These are phyloP conservation scores for Microdon myrmicae DNA, from an alignment of 2,888 invertebrate species.

Conservation along the genomic window DNA sequence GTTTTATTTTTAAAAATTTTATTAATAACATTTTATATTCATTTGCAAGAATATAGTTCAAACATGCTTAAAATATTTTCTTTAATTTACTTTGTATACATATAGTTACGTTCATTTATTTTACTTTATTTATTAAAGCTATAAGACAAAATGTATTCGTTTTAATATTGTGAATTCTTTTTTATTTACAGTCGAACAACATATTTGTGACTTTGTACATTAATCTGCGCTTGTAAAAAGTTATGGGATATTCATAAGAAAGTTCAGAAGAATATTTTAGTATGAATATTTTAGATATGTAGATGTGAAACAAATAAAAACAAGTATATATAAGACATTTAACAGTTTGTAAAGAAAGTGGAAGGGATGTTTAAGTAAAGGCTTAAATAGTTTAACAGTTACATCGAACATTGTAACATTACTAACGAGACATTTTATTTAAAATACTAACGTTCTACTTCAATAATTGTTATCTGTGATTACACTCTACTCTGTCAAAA, in stretches of 20 bases:
- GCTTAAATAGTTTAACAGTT: too few species aligned
- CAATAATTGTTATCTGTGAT: slow-evolving; percentile 45
- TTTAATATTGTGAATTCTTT: too few species aligned
- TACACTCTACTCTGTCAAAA: slow-evolving; percentile 31
- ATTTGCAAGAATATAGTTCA: too few species aligned
- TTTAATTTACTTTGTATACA: too few species aligned
- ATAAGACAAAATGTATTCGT: too few species aligned
- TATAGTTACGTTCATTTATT: too few species aligned
- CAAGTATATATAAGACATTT: slow-evolving; percentile 3
- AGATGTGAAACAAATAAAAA: slow-evolving; percentile 8
- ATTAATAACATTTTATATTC: neutral
- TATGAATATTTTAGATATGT: slow-evolving; percentile 44
- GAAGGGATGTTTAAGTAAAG: too few species aligned
- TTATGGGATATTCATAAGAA: too few species aligned
- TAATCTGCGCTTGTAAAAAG: slow-evolving; percentile 48
- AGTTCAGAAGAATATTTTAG: slow-evolving; percentile 44
- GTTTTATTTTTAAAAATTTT: neutral
- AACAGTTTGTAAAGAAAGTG: too few species aligned
- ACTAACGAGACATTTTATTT: neutral
- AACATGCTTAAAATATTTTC: too few species aligned
- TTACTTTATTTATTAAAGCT: too few species aligned
- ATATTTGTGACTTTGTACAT: slow-evolving; percentile 43
- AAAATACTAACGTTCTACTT: slow-evolving; percentile 11
- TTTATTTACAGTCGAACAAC: too few species aligned
- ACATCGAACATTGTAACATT: slow-evolving; percentile 1